Percentiles rank a stretch among this genome's conserved stretches.
Evolutionary conservation across 35 echinoderm and acorn worm species (phyloP).

Genomic region (Apostichopus japonicus): DNA sequence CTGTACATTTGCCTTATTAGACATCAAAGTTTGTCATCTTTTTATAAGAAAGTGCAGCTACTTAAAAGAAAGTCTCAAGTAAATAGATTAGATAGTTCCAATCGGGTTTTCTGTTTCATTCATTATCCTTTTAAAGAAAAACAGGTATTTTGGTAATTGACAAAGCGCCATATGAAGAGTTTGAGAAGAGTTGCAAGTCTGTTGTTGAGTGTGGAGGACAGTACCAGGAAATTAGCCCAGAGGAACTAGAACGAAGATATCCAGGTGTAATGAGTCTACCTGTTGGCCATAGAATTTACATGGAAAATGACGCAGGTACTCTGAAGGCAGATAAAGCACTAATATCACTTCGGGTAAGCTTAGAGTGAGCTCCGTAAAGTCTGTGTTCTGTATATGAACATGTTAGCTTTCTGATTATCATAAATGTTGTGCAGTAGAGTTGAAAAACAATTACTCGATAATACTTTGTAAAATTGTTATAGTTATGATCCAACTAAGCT

Average conservation of each 20-base stretch:
- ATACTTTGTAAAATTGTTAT: no score
- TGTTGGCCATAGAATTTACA: slow-evolving; percentile 9
- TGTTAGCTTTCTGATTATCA: no score
- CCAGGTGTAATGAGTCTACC: slow-evolving; percentile 32
- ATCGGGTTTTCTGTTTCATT: not conserved
- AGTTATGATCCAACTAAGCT: no score
- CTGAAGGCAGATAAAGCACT: slow-evolving; percentile 71
- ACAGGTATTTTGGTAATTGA: slow-evolving; percentile 53
- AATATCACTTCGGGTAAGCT: slow-evolving; percentile 56
- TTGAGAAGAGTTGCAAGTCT: not conserved
- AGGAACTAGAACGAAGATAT: slow-evolving; percentile 28
- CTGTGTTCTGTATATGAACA: no score
- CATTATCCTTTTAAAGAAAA: slow-evolving; percentile 7
- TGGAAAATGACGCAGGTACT: slow-evolving; percentile 72
- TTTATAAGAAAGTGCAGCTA: not conserved
- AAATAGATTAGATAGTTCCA: no score
- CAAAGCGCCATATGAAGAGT: slow-evolving; percentile 21
- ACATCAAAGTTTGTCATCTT: not conserved
- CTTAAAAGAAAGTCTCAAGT: no score
- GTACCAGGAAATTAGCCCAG: slow-evolving; percentile 15
- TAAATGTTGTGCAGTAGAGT: no score
- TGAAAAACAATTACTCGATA: no score
- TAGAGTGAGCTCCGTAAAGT: not conserved
- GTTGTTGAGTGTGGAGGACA: slow-evolving; percentile 13
- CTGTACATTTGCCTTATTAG: not conserved